Conservation (phyloP, 2,797 vertebrate species). For the Semaprochilodus insignis region DNA sequence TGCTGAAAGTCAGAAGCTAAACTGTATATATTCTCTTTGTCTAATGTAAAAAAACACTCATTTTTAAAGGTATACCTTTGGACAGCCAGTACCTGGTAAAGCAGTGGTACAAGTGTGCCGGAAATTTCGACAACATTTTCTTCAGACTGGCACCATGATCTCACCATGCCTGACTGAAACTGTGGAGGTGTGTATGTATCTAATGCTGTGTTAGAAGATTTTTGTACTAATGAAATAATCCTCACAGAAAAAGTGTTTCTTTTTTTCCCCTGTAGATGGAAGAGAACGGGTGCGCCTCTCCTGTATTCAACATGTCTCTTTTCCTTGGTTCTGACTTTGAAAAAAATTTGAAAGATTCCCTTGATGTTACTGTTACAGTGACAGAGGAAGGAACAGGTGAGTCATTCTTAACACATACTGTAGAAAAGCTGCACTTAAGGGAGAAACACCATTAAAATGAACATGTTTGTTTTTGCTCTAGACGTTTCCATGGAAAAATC, state of each 20-base stretch:
- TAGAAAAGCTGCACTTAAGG: too few relatives aligned
- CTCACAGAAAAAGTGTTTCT: background rate
- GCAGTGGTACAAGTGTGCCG: slow-evolving; percentile 43
- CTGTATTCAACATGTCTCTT: slow-evolving; percentile 1
- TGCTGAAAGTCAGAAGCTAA: too few relatives aligned
- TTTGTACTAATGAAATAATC: background rate
- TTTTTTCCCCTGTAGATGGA: slow-evolving; percentile 37
- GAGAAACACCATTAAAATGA: background rate
- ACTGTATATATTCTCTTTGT: background rate
- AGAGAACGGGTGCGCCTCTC: slow-evolving; percentile 44
- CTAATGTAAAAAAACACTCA: background rate
- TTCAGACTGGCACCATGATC: background rate
- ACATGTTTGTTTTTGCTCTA: background rate
- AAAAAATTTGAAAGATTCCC: background rate
- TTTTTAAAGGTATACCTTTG: slow-evolving; percentile 54
- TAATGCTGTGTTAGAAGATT: background rate
- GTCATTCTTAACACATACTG: background rate
- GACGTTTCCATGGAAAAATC: slow-evolving; percentile 5
- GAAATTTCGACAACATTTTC: fast-evolving
- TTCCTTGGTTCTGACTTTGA: background rate
- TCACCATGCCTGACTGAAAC: slow-evolving; percentile 30
- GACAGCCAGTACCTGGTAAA: slow-evolving; percentile 44
- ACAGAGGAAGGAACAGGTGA: slow-evolving; percentile 57
- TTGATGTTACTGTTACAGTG: slow-evolving; percentile 21
- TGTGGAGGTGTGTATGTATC: slow-evolving; percentile 23